A percentile compares a stretch with the other conserved stretches of the same genome.
Conservation (phyloP, 1,140 invertebrate genomes). For the Dendrolimus punctatus region DNA sequence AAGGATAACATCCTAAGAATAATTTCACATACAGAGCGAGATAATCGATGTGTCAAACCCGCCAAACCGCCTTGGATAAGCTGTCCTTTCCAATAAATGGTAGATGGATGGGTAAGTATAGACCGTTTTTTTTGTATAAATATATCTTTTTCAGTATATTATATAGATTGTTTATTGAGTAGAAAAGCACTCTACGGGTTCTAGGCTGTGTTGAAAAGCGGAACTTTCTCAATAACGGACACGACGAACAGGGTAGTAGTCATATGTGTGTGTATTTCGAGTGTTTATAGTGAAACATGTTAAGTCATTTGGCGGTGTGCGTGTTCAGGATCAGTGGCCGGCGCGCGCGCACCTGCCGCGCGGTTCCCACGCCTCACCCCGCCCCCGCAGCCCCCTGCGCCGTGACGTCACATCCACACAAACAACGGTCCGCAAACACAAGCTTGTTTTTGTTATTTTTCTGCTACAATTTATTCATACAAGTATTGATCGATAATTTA, state of each 20-base stretch:
- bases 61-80: no score
- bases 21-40: no score
- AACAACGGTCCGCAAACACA: conserved; percentile 40
- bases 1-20: no score
- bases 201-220: conserved; percentile 39
- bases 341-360: conserved; percentile 65
- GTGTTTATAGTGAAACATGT: conserved; percentile 19
- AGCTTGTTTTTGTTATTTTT: conserved; percentile 31
- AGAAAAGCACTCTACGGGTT: conserved; percentile 8
- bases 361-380: conserved; percentile 58
- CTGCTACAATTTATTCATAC: background rate
- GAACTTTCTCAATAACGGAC: conserved; percentile 54
- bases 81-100: no score
- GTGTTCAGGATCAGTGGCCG: conserved; percentile 67
- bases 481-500: conserved; percentile 4
- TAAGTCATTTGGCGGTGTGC: conserved; percentile 30
- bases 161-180: background rate
- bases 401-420: conserved; percentile 54
- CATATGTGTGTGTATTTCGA: conserved; percentile 23
- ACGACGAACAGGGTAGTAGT: conserved; percentile 14
- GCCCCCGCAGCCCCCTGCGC: conserved; percentile 17
- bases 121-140: no score
- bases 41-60: no score
- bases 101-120: no score
- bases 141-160: no score